A percentile compares a stretch with the other conserved stretches of the same genome.
phyloP scores from a whole-genome alignment of 2,888 invertebrate genomes.

The Lissonota sp. region DNA sequence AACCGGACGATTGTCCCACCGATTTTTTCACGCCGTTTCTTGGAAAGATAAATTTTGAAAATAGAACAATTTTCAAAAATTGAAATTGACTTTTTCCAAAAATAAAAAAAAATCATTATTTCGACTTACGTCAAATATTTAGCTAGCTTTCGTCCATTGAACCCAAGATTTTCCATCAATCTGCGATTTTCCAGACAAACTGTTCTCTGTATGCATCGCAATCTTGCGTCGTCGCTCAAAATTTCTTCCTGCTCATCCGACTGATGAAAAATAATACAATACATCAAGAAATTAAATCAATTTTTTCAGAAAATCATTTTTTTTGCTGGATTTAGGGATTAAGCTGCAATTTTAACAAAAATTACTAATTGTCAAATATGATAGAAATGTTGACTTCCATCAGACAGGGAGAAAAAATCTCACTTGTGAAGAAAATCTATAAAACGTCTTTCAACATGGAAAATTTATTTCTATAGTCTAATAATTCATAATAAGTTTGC shows the following conservation, averaged over 20 bases:
- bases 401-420: no score
- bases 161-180: constrained; percentile 76
- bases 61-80: no score
- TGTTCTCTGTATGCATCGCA: constrained; percentile 80
- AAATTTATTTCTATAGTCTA: no score
- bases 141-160: constrained; percentile 74
- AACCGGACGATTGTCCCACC: constrained; percentile 74
- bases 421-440: not conserved
- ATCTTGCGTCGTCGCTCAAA: constrained; percentile 76
- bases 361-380: no score
- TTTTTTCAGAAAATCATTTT: not conserved
- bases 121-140: constrained; percentile 79
- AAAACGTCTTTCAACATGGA: no score
- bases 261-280: constrained; percentile 67
- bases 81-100: no score
- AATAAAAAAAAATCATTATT: not conserved
- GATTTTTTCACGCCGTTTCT: constrained; percentile 72
- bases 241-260: constrained; percentile 77
- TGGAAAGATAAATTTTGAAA: not conserved
- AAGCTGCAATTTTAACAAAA: no score
- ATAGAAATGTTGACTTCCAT: no score
- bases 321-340: not conserved
- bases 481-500: no score
- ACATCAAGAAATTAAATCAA: not conserved
- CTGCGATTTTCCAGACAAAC: constrained; percentile 79